Evolutionary conservation across 2,888 invertebrate genomes (phyloP).

Genomic region (Cryptocheilus praepositus): DNA sequence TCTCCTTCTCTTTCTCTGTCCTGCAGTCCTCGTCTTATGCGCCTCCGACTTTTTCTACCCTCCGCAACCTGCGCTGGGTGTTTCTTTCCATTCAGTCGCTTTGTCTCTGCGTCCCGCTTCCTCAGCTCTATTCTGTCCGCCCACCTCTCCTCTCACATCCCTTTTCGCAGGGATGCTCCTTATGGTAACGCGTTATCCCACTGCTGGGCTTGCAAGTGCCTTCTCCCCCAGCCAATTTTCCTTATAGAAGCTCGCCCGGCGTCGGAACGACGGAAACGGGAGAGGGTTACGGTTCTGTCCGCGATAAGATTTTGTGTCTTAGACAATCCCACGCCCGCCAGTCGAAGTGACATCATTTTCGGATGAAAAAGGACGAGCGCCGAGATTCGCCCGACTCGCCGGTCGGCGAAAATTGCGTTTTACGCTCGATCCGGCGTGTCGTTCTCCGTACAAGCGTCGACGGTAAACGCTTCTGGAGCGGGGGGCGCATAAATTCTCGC

Average conservation of each 20-base stretch:
- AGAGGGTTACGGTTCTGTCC: background rate
- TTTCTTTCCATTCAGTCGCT: constrained; percentile 1
- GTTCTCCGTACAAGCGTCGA: too few species aligned
- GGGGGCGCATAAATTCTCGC: too few species aligned
- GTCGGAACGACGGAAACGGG: constrained; percentile 6
- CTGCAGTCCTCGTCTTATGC: constrained; percentile 14
- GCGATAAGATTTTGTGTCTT: constrained; percentile 6
- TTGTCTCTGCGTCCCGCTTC: constrained; percentile 12
- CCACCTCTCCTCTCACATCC: constrained; percentile 20
- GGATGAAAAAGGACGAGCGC: background rate
- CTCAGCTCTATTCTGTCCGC: constrained; percentile 15
- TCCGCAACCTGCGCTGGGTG: background rate
- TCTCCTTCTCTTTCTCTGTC: constrained; percentile 4
- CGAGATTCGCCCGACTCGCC: background rate
- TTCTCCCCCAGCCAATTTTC: constrained; percentile 58
- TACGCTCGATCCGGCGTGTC: background rate
- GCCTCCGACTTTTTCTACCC: constrained; percentile 18
- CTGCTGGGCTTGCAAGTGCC: constrained; percentile 41
- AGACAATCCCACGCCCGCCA: background rate
- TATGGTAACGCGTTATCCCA: constrained; percentile 35
- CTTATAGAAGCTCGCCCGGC: constrained; percentile 16
- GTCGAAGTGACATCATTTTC: background rate
- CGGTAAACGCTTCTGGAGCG: too few species aligned
- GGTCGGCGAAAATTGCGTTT: background rate
- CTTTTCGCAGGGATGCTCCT: constrained; percentile 14